Conservation (phyloP, 1,140 invertebrate species). For the Conopomorpha cramerella region DNA sequence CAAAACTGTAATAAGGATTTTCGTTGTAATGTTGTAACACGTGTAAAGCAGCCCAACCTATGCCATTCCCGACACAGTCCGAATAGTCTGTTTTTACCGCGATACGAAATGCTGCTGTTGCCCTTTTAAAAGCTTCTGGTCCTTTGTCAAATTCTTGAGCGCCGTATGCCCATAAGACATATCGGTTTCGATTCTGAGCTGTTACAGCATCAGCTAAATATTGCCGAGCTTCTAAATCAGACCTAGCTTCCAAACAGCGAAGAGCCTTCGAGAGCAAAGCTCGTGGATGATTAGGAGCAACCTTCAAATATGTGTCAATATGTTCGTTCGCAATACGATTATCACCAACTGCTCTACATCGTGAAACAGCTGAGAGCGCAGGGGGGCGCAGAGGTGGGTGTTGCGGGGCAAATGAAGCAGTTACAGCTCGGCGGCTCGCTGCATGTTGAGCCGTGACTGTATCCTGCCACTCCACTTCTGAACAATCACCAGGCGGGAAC, state of each 20-base stretch:
- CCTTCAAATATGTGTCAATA: conserved; percentile 22
- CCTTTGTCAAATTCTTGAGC: conserved; percentile 28
- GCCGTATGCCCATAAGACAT: conserved; percentile 35
- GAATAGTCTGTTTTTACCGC: conserved; percentile 33
- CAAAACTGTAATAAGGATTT: conserved; percentile 30
- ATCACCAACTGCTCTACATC: conserved; percentile 25
- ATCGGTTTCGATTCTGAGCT: conserved; percentile 27
- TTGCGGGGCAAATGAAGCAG: conserved; percentile 38
- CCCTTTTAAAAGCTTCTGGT: conserved; percentile 12
- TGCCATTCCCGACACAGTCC: conserved; percentile 30
- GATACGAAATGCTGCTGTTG: conserved; percentile 32
- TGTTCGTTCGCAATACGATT: conserved; percentile 20
- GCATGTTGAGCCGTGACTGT: conserved; percentile 33
- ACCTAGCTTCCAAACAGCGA: conserved; percentile 27
- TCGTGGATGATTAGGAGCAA: conserved; percentile 19
- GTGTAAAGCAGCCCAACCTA: conserved; percentile 43
- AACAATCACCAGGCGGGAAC: conserved; percentile 28
- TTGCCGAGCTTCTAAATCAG: conserved; percentile 21
- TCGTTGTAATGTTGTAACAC: conserved; percentile 28
- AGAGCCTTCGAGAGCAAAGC: conserved; percentile 25
- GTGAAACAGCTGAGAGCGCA: conserved; percentile 16
- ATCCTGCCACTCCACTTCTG: conserved; percentile 30
- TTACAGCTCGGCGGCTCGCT: conserved; percentile 34
- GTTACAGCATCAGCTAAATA: conserved; percentile 24
- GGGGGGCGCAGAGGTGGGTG: conserved; percentile 15